These are phyloP conservation scores for Triplophysa tibetana DNA, from an alignment of 2,113 vertebrate species.

Conservation along the genomic window DNA sequence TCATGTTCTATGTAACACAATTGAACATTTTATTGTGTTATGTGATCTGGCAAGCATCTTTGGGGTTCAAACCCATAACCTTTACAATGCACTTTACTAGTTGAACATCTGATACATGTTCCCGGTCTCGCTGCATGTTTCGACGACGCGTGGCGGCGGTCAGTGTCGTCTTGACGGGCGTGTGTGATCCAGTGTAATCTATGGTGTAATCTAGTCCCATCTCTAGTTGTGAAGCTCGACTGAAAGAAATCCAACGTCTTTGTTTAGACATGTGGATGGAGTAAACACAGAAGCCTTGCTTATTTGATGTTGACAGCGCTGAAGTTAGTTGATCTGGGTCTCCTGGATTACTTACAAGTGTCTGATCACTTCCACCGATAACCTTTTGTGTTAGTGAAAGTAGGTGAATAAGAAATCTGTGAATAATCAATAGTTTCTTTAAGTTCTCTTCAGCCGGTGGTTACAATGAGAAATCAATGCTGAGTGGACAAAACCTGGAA, in stretches of 20 bases:
- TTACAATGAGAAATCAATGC: background rate
- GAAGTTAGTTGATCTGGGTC: slow-evolving; percentile 20
- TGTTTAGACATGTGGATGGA: slow-evolving; percentile 27
- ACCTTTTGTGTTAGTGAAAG: slow-evolving; percentile 17
- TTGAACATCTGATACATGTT: background rate
- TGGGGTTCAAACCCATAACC: too few relatives aligned
- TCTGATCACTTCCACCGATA: slow-evolving; percentile 37
- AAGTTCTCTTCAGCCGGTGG: background rate
- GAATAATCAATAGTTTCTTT: background rate
- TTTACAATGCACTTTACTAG: too few relatives aligned
- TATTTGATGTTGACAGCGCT: slow-evolving; percentile 44
- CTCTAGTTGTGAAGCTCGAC: slow-evolving; percentile 30
- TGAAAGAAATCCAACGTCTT: background rate
- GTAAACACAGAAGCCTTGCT: slow-evolving; percentile 46
- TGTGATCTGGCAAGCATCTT: too few relatives aligned
- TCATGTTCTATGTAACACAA: background rate
- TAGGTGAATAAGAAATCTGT: background rate
- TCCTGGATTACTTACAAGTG: slow-evolving; percentile 13
- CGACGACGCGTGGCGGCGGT: background rate
- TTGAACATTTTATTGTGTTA: background rate
- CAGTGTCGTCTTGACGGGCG: background rate
- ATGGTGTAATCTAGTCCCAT: slow-evolving; percentile 18
- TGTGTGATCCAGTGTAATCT: slow-evolving; percentile 12
- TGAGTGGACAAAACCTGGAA: background rate
- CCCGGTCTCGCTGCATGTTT: background rate